Conservation (phyloP, 2,797 vertebrate genomes). For the Danio albolineatus region DNA sequence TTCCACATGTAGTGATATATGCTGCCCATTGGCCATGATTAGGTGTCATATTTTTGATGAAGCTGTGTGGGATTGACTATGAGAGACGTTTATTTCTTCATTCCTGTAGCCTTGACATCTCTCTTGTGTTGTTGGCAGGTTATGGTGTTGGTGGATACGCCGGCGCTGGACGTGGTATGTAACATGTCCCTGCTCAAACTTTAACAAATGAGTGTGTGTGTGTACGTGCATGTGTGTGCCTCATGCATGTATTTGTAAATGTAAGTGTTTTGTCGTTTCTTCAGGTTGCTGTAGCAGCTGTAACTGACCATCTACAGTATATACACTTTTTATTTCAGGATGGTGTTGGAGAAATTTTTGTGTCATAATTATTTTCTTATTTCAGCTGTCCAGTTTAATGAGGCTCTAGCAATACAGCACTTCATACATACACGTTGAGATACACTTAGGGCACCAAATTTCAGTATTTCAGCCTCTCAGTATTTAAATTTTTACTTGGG, state of each 20-base stretch:
- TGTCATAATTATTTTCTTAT: not conserved
- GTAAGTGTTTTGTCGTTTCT: not conserved
- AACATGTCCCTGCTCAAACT: slow-evolving; percentile 35
- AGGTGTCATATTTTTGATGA: slow-evolving; percentile 50
- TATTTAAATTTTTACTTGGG: too few species aligned
- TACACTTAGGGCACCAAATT: too few species aligned
- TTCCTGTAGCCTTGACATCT: slow-evolving; percentile 51
- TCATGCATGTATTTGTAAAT: slow-evolving; percentile 10
- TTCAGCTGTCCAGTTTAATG: slow-evolving; percentile 1
- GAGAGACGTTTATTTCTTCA: slow-evolving; percentile 5
- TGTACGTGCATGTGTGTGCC: too few species aligned
- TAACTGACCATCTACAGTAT: not conserved
- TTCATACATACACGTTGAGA: too few species aligned
- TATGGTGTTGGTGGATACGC: slow-evolving; percentile 72
- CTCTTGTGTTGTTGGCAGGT: slow-evolving; percentile 69
- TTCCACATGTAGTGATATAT: slow-evolving; percentile 25
- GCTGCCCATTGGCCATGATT: slow-evolving; percentile 10
- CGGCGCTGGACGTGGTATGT: slow-evolving; percentile 70
- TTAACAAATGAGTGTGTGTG: not conserved
- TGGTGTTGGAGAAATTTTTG: not conserved
- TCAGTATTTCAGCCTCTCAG: too few species aligned
- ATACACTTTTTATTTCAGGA: not conserved
- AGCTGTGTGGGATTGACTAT: not conserved
- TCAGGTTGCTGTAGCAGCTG: not conserved
- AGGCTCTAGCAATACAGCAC: too few species aligned